Evolutionary conservation across 2,888 invertebrate species (phyloP).

Genomic region (Cosmopolites sordidus): DNA sequence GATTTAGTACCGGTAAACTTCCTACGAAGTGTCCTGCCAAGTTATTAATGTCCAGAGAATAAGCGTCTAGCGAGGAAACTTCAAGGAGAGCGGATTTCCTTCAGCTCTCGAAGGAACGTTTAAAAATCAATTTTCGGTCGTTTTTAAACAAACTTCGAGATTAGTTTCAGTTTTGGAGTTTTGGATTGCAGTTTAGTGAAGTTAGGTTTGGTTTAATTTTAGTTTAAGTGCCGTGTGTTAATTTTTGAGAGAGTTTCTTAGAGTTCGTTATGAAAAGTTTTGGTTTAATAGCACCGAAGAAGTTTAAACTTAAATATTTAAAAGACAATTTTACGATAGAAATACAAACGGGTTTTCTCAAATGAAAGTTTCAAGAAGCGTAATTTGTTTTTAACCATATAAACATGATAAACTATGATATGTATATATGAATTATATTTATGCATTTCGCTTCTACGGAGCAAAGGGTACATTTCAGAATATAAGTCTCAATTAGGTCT

Average conservation of each 20-base stretch:
- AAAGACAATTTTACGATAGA: too few relatives aligned
- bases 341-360: too few relatives aligned
- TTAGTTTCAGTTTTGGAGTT: neutral
- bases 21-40: neutral
- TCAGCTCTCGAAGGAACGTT: neutral
- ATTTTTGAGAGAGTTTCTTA: neutral
- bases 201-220: neutral
- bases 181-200: neutral
- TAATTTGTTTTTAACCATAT: too few relatives aligned
- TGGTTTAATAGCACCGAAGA: too few relatives aligned
- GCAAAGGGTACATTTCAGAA: too few relatives aligned
- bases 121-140: conserved; percentile 1
- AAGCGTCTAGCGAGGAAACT: neutral
- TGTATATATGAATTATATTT: too few relatives aligned
- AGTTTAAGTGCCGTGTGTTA: neutral
- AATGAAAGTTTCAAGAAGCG: too few relatives aligned
- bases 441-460: too few relatives aligned
- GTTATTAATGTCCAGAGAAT: neutral
- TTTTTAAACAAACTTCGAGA: neutral
- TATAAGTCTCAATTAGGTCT: too few relatives aligned
- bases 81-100: neutral
- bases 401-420: too few relatives aligned
- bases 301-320: too few relatives aligned
- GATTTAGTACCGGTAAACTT: neutral
- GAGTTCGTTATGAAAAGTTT: too few relatives aligned